Conservation (phyloP, 1,140 invertebrate species). For the Penaeus japonicus region DNA sequence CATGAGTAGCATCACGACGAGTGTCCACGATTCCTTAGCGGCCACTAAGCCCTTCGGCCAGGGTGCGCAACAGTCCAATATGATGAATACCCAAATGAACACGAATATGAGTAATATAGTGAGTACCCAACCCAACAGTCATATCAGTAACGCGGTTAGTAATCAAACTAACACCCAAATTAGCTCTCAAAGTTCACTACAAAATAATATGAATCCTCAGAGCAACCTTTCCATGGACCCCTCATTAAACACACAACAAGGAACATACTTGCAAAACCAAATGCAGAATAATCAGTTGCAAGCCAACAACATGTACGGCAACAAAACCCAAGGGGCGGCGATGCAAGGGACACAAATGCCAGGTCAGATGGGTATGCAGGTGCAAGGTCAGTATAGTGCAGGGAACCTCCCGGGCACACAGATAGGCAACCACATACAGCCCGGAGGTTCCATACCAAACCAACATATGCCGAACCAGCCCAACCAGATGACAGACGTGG, state of each 20-base stretch:
- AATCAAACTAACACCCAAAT: constrained; percentile 17
- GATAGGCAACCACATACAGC: constrained; percentile 38
- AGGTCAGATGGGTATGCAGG: constrained; percentile 26
- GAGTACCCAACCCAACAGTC: constrained; percentile 16
- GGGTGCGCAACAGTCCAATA: neutral
- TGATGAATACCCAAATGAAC: constrained; percentile 7
- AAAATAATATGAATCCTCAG: constrained; percentile 24
- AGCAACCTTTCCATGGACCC: constrained; percentile 26
- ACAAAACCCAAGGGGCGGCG: neutral
- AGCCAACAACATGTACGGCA: neutral
- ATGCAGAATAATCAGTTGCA: constrained; percentile 19
- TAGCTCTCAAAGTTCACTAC: neutral
- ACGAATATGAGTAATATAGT: neutral
- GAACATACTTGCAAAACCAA: constrained; percentile 6
- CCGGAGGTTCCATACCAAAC: constrained; percentile 1
- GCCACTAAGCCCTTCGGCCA: neutral
- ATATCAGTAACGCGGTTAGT: neutral
- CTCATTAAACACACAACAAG: constrained; percentile 17
- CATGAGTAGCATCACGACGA: neutral
- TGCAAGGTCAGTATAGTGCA: neutral
- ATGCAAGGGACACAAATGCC: neutral
- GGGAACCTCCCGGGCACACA: neutral
- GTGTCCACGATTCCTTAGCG: neutral
- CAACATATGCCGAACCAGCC: constrained; percentile 16
- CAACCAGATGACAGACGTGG: constrained; percentile 39